Evolutionary conservation across 1,140 invertebrate genomes (phyloP).

Genomic region (Sipha flava): DNA sequence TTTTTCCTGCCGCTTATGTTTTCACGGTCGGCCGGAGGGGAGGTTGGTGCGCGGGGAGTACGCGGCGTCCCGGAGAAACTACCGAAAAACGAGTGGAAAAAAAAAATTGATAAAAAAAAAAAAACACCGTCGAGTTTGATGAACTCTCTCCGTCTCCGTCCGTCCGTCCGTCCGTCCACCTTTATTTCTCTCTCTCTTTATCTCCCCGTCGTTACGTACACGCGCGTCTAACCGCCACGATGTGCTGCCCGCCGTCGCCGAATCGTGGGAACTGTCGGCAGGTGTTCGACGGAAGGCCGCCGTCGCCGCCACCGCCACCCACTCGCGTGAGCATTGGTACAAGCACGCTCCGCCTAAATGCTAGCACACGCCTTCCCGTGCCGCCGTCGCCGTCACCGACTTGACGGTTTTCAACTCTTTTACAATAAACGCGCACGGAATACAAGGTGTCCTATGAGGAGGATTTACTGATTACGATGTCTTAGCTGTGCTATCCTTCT

Average conservation of each 20-base stretch:
- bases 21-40: background rate
- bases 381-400: background rate
- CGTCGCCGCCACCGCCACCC: background rate
- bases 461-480: no score
- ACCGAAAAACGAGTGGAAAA: background rate
- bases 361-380: slow-evolving; percentile 12
- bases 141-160: background rate
- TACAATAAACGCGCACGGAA: no score
- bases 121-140: slow-evolving; percentile 14
- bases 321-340: slow-evolving; percentile 24
- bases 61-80: background rate
- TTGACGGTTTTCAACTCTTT: background rate
- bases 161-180: background rate
- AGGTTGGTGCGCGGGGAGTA: background rate
- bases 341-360: slow-evolving; percentile 30
- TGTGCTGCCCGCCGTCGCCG: background rate
- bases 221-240: no score
- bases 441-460: no score
- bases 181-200: no score
- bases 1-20: background rate
- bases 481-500: no score
- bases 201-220: no score
- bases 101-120: background rate
- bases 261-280: slow-evolving; percentile 29
- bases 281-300: slow-evolving; percentile 13